phyloP scores from a whole-genome alignment of 2,888 invertebrate species.

The Meteorus cinctellus region DNA sequence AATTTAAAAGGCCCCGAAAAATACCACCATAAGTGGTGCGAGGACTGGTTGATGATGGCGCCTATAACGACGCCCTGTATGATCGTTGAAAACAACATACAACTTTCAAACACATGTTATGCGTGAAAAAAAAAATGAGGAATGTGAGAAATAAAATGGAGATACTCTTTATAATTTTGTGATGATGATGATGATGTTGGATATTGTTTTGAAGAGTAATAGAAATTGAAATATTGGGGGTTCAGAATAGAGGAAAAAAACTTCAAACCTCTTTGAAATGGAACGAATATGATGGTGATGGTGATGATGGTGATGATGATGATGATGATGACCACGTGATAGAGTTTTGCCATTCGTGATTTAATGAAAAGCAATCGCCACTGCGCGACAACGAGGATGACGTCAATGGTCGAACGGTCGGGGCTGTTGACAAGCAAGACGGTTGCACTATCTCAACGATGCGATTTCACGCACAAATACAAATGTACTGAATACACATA shows the following conservation, averaged over 20 bases:
- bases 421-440: constrained; percentile 43
- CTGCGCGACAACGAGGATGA: constrained; percentile 38
- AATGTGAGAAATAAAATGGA: background rate
- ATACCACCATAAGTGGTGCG: constrained; percentile 29
- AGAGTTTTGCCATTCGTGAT: constrained; percentile 38
- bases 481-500: background rate
- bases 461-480: constrained; percentile 1
- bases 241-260: background rate
- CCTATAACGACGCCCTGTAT: constrained; percentile 40
- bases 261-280: constrained; percentile 14
- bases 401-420: constrained; percentile 42
- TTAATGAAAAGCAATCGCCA: constrained; percentile 44
- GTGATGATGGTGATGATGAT: constrained; percentile 16
- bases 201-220: too few species aligned
- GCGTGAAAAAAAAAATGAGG: background rate
- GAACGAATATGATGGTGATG: background rate
- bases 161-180: background rate
- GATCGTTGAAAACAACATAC: constrained; percentile 19
- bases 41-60: constrained; percentile 38
- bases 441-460: constrained; percentile 9
- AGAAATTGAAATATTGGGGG: background rate
- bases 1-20: constrained; percentile 42
- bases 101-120: background rate
- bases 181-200: background rate
- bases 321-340: constrained; percentile 34